Evolutionary conservation across 2,888 invertebrate species (phyloP), one percentile per base, ranked within the genome.

Genomic region (Acronicta leporina): DNA sequence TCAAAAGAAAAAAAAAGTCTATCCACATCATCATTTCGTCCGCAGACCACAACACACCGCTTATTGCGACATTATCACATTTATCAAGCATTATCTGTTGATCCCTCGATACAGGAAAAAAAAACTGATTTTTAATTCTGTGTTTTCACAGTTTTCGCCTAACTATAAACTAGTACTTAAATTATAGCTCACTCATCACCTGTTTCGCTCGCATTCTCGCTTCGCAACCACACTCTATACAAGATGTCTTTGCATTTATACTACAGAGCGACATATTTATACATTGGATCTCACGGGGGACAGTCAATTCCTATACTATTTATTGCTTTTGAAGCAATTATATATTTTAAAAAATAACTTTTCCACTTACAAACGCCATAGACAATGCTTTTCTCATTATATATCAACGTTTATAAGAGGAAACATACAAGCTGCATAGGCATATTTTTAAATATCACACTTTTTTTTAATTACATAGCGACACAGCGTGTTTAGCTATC

Each of bases 91-190:
- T 83, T 76, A 70, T 81, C 85, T 80, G 89, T 90, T 92, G 91
- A 92, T 91, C 92, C 92, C 93, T 88, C 91, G 88, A 89, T 85
- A 88, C 88, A 88, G 87, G 83, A 88, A 89, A 91, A 84, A n/a
- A 87, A 89, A 90, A 89, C 83, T 83, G 85, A 80, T 86, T 83
- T 81, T 83, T 82, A 87, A 64, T 79, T 86, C 85, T 85, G 86
- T 87, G 85, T 78, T 78, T 85, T 88, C 87, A 89, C 89, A 88
- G 88, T 88, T 89, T 92, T 91, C 86, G 90, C 94, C 94, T 94
- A 94, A 92, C 94, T 94, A 94, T 87, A 88, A 86, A 87, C 94
- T 94, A 94, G 86, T 79, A 88, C 92, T 93, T 94, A 92, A 85
- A 86, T 85, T 84, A 84, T 69, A 78, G 80, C 81, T 80, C 86